A percentile compares a stretch with the other conserved stretches of the same genome.
Conservation (phyloP, 2,113 vertebrate species). For the Nycticryphes semicollaris region DNA sequence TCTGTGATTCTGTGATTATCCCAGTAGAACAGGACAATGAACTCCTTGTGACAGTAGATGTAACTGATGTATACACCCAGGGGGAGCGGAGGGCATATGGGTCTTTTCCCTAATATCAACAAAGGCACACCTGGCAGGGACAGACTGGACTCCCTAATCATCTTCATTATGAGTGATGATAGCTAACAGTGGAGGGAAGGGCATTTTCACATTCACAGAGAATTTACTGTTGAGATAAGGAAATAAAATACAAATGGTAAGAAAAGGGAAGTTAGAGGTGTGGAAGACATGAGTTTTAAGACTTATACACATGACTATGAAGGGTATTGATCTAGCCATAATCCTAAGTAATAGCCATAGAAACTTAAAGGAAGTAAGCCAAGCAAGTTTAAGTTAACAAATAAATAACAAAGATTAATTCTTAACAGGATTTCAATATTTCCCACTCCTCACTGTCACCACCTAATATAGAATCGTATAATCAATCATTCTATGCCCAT, state of each 20-base stretch:
- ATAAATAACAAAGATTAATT: slow-evolving; percentile 9
- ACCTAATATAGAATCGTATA: not conserved
- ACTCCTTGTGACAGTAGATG: not conserved
- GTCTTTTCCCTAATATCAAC: not conserved
- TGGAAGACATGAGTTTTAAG: not conserved
- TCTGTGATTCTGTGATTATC: too few species aligned
- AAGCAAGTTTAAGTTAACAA: not conserved
- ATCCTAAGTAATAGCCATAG: not conserved
- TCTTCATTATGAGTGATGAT: not conserved
- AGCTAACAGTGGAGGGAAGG: not conserved
- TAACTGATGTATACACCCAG: not conserved
- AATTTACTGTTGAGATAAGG: not conserved
- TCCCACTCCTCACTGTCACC: not conserved
- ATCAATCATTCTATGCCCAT: not conserved
- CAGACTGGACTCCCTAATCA: not conserved
- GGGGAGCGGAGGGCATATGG: fast-evolving
- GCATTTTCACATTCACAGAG: not conserved
- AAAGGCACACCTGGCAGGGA: not conserved
- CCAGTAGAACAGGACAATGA: not conserved
- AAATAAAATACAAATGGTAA: not conserved
- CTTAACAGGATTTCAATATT: not conserved
- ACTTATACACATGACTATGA: not conserved
- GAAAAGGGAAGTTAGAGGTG: not conserved
- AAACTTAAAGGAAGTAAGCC: not conserved
- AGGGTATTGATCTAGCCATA: not conserved